Evolutionary conservation across 2,797 vertebrate species (phyloP), one percentile per base, ranked within the genome.

Genomic region (Danionella dracula): DNA sequence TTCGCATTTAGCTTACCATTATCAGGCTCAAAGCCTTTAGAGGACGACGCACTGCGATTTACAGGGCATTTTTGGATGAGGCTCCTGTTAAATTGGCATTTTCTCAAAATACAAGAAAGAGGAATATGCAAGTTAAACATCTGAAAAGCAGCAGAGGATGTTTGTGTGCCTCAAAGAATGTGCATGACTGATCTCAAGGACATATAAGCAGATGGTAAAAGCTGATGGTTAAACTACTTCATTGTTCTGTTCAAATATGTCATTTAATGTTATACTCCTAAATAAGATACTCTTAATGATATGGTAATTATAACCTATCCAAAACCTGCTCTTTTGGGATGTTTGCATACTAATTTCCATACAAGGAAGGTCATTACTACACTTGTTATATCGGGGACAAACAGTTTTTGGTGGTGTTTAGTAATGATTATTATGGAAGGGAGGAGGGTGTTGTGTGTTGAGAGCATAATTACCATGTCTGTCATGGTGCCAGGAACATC

Each of bases 1-100:
- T 58, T 73, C 64, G 38, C 51, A 66, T 73, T 69, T 66, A 66
- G 54, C 53, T 66, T 71, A 49, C 46, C 49, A 37, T 75, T 58
- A 59, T 71, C 56, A 66, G 44, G 37, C 54, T 31, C 64, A 64
- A 59, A 71, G 49, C 44, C 62, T 57, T 53, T 44, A 45, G 46
- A 42, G 46, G 58, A 41, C 57, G 37, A 59, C 34, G 61, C 54
- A 42, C 54, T 32, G 49, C 68, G 72, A 72, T 51, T 46, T 49
- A 57, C 42, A 32, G 53, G 64, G 42, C 46, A 12, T 66, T 66
- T 66, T 41, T 20, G 64, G 64, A 57, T 57, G 49, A 57, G 32
- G 64, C 41, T 49, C 42, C 53, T 38, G 64, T 57, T 66, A 53
- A 61, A 70, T 45, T 38, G 34, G 23, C 32, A 27, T 64, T 41